These are phyloP conservation scores for Chaenocephalus aceratus DNA, from an alignment of 2,113 vertebrate genomes.

Conservation along the genomic window DNA sequence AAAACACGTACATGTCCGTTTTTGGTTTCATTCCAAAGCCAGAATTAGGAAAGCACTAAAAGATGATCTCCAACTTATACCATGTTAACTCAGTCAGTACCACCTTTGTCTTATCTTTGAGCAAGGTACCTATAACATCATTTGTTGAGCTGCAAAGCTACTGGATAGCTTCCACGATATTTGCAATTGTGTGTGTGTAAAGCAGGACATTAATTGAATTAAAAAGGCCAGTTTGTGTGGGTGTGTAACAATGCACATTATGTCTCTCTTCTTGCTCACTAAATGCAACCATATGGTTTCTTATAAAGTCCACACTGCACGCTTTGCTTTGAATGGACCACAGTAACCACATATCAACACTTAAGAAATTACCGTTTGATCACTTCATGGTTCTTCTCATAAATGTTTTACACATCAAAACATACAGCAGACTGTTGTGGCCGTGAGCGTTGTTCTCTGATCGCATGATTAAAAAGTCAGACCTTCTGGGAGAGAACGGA, in stretches of 20 bases:
- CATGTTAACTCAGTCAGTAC: background rate
- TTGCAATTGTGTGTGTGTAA: background rate
- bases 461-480: conserved; percentile 18
- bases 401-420: background rate
- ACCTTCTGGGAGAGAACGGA: conserved; percentile 3
- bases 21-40: background rate
- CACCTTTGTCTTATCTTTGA: background rate
- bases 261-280: background rate
- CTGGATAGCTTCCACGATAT: background rate
- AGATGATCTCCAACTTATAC: background rate
- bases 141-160: background rate
- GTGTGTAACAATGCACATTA: conserved; percentile 11
- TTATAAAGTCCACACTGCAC: background rate
- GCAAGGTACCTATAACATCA: background rate
- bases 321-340: conserved; percentile 4
- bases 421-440: conserved; percentile 9
- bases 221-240: conserved; percentile 33
- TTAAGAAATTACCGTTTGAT: background rate
- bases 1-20: background rate
- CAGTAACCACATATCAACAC: conserved; percentile 9
- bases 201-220: conserved; percentile 19
- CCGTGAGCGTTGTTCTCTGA: background rate
- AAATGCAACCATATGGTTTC: background rate
- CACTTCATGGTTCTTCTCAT: background rate
- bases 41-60: background rate